A percentile compares a stretch with the other conserved stretches of the same genome.
Conservation (phyloP, 2,797 vertebrate genomes). For the Rhinophrynus dorsalis region DNA sequence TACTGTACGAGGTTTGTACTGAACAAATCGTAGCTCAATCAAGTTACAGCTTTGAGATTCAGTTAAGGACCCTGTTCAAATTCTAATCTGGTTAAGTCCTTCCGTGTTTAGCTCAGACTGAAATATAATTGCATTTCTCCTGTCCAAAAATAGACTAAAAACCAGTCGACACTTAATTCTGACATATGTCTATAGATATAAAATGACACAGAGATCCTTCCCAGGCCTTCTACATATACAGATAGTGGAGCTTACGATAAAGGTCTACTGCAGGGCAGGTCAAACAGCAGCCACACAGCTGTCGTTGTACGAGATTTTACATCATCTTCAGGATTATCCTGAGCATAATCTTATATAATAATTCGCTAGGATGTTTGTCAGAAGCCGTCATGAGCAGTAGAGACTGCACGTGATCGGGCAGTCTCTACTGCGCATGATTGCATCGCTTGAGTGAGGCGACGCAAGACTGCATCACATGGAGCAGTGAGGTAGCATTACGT, state of each 20-base stretch:
- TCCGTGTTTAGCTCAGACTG: conserved; percentile 4
- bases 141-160: conserved; percentile 37
- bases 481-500: too few relatives aligned
- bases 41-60: conserved; percentile 24
- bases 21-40: conserved; percentile 5
- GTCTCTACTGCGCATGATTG: too few relatives aligned
- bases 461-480: too few relatives aligned
- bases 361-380: too few relatives aligned
- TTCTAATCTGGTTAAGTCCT: conserved; percentile 30
- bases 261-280: not conserved
- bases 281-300: too few relatives aligned
- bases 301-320: too few relatives aligned
- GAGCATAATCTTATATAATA: too few relatives aligned
- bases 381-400: too few relatives aligned
- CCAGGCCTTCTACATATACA: too few relatives aligned
- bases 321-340: too few relatives aligned
- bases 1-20: not conserved
- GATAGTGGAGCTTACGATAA: not conserved
- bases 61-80: conserved; percentile 30
- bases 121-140: conserved; percentile 26
- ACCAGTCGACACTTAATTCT: conserved; percentile 27
- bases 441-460: too few relatives aligned
- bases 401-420: too few relatives aligned
- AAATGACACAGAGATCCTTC: not conserved
- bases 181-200: not conserved